Evolutionary conservation across 23 tunicate genomes (phyloP).

Genomic region (Diplosoma virens): DNA sequence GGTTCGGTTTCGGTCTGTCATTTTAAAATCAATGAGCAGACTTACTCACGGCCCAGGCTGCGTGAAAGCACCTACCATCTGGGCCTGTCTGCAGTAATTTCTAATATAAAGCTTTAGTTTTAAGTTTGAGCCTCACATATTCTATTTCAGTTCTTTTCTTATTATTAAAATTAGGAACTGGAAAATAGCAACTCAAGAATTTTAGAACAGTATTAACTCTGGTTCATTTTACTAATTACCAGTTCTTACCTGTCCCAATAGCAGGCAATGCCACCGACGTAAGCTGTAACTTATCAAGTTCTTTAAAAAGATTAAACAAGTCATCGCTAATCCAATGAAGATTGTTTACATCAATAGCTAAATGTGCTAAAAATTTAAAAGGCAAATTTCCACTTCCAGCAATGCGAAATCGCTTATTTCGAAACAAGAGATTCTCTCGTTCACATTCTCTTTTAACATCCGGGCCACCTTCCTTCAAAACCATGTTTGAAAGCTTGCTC

Average conservation of each 20-base stretch:
- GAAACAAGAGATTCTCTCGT: background rate
- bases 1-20: too few relatives aligned
- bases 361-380: background rate
- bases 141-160: too few relatives aligned
- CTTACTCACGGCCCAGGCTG: too few relatives aligned
- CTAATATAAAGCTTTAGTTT: too few relatives aligned
- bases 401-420: background rate
- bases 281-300: background rate
- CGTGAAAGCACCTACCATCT: too few relatives aligned
- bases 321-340: background rate
- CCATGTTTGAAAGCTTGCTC: background rate
- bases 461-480: background rate
- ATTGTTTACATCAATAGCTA: background rate
- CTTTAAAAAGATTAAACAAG: background rate
- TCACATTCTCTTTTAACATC: background rate
- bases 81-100: too few relatives aligned
- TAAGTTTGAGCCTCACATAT: too few relatives aligned
- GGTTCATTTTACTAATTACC: too few relatives aligned
- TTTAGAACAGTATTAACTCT: too few relatives aligned
- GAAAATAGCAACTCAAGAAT: too few relatives aligned
- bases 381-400: background rate
- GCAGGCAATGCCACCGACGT: background rate
- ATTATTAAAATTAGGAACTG: too few relatives aligned
- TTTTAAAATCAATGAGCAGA: too few relatives aligned
- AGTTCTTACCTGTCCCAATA: conserved; percentile 8